Conservation (phyloP, 2,797 vertebrate species). For the Sebastolobus altivelis region DNA sequence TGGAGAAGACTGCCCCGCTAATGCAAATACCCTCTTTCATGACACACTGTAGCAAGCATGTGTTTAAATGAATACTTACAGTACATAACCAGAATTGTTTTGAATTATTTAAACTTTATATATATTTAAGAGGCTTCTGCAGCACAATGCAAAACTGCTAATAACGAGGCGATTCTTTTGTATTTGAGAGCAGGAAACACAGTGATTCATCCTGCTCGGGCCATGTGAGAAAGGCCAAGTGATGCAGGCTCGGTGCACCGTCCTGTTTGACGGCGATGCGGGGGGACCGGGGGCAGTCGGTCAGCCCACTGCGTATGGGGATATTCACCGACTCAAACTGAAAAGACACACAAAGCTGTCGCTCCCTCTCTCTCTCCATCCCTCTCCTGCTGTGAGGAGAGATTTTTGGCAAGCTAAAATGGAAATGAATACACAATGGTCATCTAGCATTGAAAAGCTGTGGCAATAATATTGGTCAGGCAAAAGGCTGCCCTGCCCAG, state of each 20-base stretch:
- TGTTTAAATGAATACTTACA: conserved; percentile 27
- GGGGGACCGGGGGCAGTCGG: conserved; percentile 50
- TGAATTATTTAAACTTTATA: conserved; percentile 40
- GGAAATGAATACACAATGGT: conserved; percentile 78
- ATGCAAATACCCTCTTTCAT: conserved; percentile 60
- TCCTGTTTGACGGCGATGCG: conserved; percentile 43
- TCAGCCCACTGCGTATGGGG: conserved; percentile 45
- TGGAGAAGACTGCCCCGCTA: conserved; percentile 67
- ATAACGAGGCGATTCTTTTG: background rate
- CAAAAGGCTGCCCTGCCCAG: conserved; percentile 46
- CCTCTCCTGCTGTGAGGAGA: conserved; percentile 80
- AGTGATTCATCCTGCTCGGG: conserved; percentile 7
- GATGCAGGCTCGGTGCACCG: conserved; percentile 28
- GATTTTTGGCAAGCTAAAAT: conserved; percentile 82
- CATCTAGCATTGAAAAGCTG: conserved; percentile 73
- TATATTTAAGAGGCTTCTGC: background rate
- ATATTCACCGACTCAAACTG: conserved; percentile 62
- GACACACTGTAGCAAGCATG: conserved; percentile 28
- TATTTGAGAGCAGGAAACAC: background rate
- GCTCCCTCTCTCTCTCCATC: conserved; percentile 41
- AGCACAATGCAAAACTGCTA: background rate
- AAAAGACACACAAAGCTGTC: conserved; percentile 75
- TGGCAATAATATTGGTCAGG: conserved; percentile 65
- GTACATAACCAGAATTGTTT: background rate
- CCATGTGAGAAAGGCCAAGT: conserved; percentile 30